These are phyloP conservation scores for Rhinatrema bivittatum DNA, from an alignment of 2,797 vertebrate genomes.

Conservation along the genomic window DNA sequence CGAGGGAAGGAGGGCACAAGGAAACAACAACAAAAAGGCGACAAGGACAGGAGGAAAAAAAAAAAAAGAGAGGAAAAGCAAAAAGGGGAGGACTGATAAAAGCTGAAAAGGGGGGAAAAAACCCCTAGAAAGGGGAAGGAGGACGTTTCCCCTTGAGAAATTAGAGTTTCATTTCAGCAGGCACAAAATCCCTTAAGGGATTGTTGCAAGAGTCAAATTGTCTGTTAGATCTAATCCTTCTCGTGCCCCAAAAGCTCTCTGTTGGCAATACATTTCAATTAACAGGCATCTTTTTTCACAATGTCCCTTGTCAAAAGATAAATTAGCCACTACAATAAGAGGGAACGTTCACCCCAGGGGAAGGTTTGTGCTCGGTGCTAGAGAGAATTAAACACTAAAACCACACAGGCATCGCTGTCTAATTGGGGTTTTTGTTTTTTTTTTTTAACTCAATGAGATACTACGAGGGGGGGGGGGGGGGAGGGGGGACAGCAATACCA, in stretches of 20 bases:
- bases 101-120: no score
- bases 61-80: not conserved
- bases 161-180: not conserved
- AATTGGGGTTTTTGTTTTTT: not conserved
- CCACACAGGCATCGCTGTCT: not conserved
- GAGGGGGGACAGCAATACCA: no score
- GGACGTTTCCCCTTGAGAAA: not conserved
- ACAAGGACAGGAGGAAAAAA: constrained; percentile 27
- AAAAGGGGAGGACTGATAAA: no score
- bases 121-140: no score
- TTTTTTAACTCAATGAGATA: no score
- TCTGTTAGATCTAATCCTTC: not conserved
- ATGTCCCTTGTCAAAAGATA: no score
- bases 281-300: no score
- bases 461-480: no score
- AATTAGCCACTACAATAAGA: no score
- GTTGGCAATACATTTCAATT: constrained; percentile 4
- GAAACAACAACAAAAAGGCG: constrained; percentile 39
- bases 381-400: not conserved
- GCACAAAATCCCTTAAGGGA: not conserved
- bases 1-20: constrained; percentile 30
- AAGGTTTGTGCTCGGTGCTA: not conserved
- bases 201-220: not conserved
- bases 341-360: constrained; percentile 6
- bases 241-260: not conserved